A percentile compares a stretch with the other conserved stretches of the same genome.
phyloP scores from a whole-genome alignment of 2,888 invertebrate species.

The Venusia cambrica region DNA sequence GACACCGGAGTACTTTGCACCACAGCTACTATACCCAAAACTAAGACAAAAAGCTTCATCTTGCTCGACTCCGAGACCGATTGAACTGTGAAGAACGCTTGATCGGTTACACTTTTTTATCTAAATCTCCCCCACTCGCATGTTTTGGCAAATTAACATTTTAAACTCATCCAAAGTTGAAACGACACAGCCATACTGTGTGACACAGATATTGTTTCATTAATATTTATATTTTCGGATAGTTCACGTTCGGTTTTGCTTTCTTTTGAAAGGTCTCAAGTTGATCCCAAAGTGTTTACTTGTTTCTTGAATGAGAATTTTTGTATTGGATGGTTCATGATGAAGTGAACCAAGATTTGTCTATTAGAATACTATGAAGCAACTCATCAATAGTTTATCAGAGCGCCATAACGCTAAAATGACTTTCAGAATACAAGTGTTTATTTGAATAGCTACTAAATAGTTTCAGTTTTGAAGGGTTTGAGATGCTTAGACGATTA shows the following conservation, averaged over 20 bases:
- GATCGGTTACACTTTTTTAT: constrained; percentile 75
- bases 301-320: constrained; percentile 17
- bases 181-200: constrained; percentile 63
- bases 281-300: constrained; percentile 26
- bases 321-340: constrained; percentile 13
- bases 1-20: constrained; percentile 54
- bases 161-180: constrained; percentile 59
- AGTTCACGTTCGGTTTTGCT: constrained; percentile 52
- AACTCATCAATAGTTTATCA: too few relatives aligned
- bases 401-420: too few relatives aligned
- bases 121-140: constrained; percentile 64
- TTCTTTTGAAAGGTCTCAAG: constrained; percentile 42
- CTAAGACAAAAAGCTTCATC: constrained; percentile 62
- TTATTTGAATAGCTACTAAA: too few relatives aligned
- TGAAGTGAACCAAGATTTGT: constrained; percentile 16
- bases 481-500: too few relatives aligned
- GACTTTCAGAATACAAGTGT: too few relatives aligned
- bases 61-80: constrained; percentile 51
- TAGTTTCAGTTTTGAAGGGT: too few relatives aligned
- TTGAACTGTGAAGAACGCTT: constrained; percentile 64
- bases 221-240: constrained; percentile 65
- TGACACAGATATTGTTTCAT: constrained; percentile 63
- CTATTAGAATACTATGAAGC: too few relatives aligned
- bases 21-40: constrained; percentile 54
- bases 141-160: constrained; percentile 62